Evolutionary conservation across 2,888 invertebrate species (phyloP), one percentile per base, ranked within the genome.

Genomic region (Chymomyza caudatula): DNA sequence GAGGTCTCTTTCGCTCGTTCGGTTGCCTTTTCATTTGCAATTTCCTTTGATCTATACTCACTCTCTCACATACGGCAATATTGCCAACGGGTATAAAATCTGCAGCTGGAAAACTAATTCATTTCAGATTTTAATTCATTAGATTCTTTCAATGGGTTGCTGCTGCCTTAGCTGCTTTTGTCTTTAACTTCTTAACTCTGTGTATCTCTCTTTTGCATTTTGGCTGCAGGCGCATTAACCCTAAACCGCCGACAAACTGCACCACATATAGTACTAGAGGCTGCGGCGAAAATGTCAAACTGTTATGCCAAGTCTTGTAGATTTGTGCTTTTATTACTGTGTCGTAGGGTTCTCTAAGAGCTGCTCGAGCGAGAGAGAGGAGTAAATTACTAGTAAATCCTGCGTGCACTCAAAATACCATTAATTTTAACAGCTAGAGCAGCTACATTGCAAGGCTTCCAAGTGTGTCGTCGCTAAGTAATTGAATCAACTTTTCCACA

Each of bases 61-160:
- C 17, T 17, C 44, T 19, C 13, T 19, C 19, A 51, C 51, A 17
- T 20, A 47, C 44, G 15, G 17, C 3, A 4, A 51, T n/a, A 20
- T 11, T 17, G 70, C 80, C 74, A 67, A 51, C 17, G 69, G 73
- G 54, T 54, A 67, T 63, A 64, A 73, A 68, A 59, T 68, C 59
- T 79, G 52, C 60, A 65, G 55, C 57, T 69, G 51, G 49, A 67
- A 74, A 75, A 76, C 73, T 69, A 77, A 75, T 73, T 74, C 67
- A 75, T 67, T 77, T 71, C 67, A 69, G 60, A 68, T 75, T 74
- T 74, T 67, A 74, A 75, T 77, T 79, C 77, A 80, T 74, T 79
- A 60, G 66, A 59, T 60, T 63, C 62, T 55, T 59, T 37, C 47
- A 44, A 62, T 59, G 51, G 47, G n/a, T 19, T 19, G 5, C 25